phyloP scores from a whole-genome alignment of 2,113 vertebrate species.

The Scopus umbretta region DNA sequence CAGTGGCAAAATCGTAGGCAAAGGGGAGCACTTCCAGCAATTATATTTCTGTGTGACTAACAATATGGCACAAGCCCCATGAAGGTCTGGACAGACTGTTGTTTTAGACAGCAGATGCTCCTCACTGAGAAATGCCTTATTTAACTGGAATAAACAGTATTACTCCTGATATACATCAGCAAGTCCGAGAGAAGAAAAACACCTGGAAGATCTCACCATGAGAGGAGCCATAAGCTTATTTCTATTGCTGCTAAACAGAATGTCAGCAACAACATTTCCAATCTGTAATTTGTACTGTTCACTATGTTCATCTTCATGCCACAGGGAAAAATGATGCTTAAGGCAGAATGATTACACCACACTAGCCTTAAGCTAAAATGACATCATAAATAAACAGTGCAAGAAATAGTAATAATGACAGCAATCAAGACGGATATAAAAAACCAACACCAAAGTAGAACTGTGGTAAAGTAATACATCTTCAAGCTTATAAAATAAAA shows the following conservation, averaged over 20 bases:
- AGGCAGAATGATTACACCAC: slow-evolving; percentile 42
- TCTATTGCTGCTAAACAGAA: slow-evolving; percentile 7
- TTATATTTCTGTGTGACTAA: neutral
- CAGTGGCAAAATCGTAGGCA: neutral
- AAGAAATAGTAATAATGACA: neutral
- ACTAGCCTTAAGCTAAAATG: slow-evolving; percentile 35
- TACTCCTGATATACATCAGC: neutral
- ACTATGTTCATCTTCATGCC: neutral
- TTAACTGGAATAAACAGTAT: neutral
- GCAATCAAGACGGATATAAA: neutral
- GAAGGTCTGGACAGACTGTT: neutral
- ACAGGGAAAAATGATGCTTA: slow-evolving; percentile 16
- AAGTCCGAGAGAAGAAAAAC: neutral
- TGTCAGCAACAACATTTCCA: neutral
- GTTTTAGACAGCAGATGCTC: neutral
- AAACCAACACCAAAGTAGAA: neutral
- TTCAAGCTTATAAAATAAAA: neutral
- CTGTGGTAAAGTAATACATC: neutral
- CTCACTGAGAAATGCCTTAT: neutral
- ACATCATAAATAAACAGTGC: slow-evolving; percentile 24
- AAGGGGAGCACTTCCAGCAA: neutral
- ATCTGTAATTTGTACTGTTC: neutral
- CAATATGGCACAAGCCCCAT: neutral
- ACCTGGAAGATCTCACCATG: neutral
- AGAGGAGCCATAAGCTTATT: neutral